Conservation (phyloP, 2,113 vertebrate species). For the Petroica traversi region DNA sequence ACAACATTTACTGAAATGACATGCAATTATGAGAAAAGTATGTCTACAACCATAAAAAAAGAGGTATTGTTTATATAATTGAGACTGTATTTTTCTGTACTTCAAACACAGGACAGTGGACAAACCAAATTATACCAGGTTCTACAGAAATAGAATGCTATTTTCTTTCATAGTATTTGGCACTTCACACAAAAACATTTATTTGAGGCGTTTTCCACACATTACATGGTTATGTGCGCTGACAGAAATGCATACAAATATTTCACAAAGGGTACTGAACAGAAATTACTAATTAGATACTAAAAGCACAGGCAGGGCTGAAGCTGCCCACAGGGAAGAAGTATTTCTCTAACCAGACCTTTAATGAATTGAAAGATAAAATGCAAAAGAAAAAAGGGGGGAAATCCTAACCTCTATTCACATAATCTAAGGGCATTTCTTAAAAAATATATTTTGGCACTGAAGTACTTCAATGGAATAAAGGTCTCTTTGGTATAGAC, state of each 20-base stretch:
- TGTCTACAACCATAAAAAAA: neutral
- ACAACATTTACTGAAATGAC: neutral
- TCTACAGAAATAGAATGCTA: neutral
- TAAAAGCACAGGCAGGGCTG: neutral
- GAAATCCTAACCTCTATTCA: neutral
- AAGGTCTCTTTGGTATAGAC: neutral
- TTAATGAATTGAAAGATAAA: neutral
- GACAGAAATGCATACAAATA: neutral
- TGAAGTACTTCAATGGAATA: neutral
- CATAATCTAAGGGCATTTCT: neutral
- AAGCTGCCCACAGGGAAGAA: constrained; percentile 4
- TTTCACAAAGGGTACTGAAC: neutral
- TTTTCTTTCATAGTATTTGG: neutral
- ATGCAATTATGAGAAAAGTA: neutral
- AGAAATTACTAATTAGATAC: neutral
- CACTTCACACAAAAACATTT: neutral
- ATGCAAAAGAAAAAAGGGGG: neutral
- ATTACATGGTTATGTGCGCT: neutral
- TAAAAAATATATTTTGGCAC: neutral
- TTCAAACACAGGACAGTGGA: neutral
- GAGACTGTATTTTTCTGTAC: neutral
- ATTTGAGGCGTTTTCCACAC: neutral
- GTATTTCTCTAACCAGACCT: neutral
- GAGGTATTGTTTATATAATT: neutral
- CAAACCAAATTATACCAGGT: neutral